phyloP scores from a whole-genome alignment of 2,113 vertebrate species.

The Felis chaus region DNA sequence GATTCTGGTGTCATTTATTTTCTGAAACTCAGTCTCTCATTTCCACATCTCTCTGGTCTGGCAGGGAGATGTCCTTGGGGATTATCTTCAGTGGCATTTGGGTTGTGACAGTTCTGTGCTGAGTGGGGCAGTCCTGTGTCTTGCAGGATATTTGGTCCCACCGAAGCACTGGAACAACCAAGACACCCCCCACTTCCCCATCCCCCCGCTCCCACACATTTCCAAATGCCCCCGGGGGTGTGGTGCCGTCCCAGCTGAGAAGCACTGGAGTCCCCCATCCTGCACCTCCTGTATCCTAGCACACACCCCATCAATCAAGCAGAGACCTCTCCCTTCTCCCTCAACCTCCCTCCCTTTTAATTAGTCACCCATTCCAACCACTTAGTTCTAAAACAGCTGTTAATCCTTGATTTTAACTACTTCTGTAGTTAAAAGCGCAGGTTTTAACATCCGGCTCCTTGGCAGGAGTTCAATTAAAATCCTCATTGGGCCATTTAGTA shows the following conservation, averaged over 20 bases:
- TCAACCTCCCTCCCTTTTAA: not conserved
- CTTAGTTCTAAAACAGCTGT: not conserved
- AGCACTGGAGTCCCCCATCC: not conserved
- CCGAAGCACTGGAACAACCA: not conserved
- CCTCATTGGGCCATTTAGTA: not conserved
- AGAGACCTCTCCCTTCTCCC: not conserved
- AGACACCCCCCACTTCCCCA: not conserved
- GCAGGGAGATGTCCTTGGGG: not conserved
- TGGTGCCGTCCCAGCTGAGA: not conserved
- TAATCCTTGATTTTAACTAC: no score
- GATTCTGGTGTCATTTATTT: not conserved
- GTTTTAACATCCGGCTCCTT: not conserved
- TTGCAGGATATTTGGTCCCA: not conserved
- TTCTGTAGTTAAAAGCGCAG: not conserved
- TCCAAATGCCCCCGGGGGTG: not conserved
- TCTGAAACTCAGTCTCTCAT: not conserved
- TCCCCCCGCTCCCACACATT: fast-evolving
- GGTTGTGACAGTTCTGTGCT: not conserved
- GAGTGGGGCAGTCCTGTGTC: not conserved
- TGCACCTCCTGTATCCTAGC: not conserved
- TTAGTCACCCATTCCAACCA: not conserved
- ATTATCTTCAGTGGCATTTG: not conserved
- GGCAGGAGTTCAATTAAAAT: not conserved
- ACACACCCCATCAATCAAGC: not conserved
- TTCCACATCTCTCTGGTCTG: not conserved